Evolutionary conservation across 1,140 invertebrate species (phyloP).

Genomic region (Bombus consobrinus): DNA sequence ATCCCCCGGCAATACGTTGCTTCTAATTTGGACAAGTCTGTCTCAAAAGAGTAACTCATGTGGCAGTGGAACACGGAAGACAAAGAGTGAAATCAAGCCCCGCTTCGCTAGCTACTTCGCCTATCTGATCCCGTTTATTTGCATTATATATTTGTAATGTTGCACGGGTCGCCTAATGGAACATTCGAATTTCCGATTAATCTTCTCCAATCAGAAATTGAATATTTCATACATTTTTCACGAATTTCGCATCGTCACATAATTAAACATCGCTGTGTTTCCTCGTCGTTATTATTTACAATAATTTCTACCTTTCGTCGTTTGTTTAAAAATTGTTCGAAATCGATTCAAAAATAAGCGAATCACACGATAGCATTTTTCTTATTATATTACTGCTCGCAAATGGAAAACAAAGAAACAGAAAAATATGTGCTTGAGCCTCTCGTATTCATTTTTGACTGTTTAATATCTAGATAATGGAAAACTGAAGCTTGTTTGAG

Average conservation of each 20-base stretch:
- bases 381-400: background rate
- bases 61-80: constrained; percentile 1
- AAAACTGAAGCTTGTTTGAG: background rate
- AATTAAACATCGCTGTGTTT: background rate
- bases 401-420: background rate
- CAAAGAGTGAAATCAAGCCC: constrained; percentile 26
- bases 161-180: background rate
- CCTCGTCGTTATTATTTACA: background rate
- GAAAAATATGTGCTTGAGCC: background rate
- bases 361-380: background rate
- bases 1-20: background rate
- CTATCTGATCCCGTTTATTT: background rate
- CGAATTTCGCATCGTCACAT: background rate
- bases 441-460: background rate
- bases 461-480: background rate
- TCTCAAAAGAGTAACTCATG: constrained; percentile 32
- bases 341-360: background rate
- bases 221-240: too few species aligned
- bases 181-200: too few species aligned
- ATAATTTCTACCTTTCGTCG: background rate
- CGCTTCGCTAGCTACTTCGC: background rate
- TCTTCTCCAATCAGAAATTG: too few species aligned
- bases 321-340: background rate
- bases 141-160: background rate
- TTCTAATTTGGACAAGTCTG: constrained; percentile 27